phyloP scores from a whole-genome alignment of 2,797 vertebrate species.

The Pempheris klunzingeri region DNA sequence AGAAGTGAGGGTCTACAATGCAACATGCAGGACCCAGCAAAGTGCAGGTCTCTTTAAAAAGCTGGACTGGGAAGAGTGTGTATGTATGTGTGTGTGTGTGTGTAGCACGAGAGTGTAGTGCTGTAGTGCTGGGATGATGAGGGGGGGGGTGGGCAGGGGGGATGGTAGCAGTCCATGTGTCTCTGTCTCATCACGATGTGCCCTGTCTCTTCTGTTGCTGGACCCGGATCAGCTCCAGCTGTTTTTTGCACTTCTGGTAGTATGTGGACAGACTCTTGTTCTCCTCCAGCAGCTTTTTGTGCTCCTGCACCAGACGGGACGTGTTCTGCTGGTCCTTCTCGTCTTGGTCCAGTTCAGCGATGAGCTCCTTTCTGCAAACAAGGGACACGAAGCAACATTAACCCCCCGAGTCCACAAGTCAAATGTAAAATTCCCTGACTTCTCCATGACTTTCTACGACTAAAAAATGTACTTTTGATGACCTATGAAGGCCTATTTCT shows the following conservation, averaged over 20 bases:
- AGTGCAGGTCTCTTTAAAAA: constrained; percentile 70
- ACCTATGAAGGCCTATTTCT: too few relatives aligned
- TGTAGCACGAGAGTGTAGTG: constrained; percentile 50
- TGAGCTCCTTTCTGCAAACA: constrained; percentile 92
- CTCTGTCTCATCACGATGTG: constrained; percentile 91
- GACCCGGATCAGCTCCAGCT: constrained; percentile 97
- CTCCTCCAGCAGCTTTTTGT: constrained; percentile 99
- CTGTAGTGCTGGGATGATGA: constrained; percentile 56
- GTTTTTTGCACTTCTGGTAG: constrained; percentile 99
- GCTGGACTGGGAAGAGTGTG: constrained; percentile 34
- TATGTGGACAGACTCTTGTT: constrained; percentile 99
- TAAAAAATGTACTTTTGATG: too few relatives aligned
- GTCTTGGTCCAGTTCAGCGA: constrained; percentile 99
- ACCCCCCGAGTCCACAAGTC: too few relatives aligned
- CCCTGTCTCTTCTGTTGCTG: constrained; percentile 99
- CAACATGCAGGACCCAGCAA: constrained; percentile 79
- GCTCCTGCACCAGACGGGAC: constrained; percentile 98
- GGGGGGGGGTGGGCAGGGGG: constrained; percentile 48
- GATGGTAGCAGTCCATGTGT: constrained; percentile 29
- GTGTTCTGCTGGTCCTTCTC: constrained; percentile 99
- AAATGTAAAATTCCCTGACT: too few relatives aligned
- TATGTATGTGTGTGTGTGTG: constrained; percentile 30
- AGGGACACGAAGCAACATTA: neutral
- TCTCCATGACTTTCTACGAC: too few relatives aligned
- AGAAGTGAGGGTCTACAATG: constrained; percentile 33